Evolutionary conservation across 2,113 vertebrate genomes (phyloP), one percentile per base, ranked within the genome.

Genomic region (Sphaerodactylus townsendi): DNA sequence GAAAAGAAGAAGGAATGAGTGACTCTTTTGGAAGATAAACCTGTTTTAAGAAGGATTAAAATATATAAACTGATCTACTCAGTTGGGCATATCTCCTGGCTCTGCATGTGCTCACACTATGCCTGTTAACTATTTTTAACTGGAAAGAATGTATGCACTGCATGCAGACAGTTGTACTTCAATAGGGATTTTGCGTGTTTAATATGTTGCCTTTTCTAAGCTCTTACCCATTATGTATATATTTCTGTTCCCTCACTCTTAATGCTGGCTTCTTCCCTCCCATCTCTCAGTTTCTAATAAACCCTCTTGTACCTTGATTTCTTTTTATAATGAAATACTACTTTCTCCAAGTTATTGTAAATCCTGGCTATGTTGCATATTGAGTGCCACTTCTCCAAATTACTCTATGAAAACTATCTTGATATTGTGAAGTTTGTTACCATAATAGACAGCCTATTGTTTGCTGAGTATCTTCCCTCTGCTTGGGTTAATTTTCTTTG

Each of bases 11-110:
- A 92, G 91, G 91, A 94, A 95, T 82, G 88, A 95, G 86, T 90
- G 91, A 92, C 83, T 92, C 89, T 92, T 64, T 91, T 89, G 92
- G 91, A 90, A 91, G 94, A 93, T 95, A 94, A 95, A 94, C 85
- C 91, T 93, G 90, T 92, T 94, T 79, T 93, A 95, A 95, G 93
- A 89, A 92, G 92, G 94, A 95, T 94, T 94, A 95, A 93, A 92
- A 92, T 93, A 95, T 81, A 93, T 95, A 93, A 95, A 94, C 89
- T 93, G 91, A 92, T 92, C 91, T 89, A 89, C 93, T 95, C 91
- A 91, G 3, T 90, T 92, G 85, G 89, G 79, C 83, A 89, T 89
- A 94, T 93, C 85, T 92, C 86, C 84, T 77, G 90, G 85, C 93
- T 93, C 92, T 91, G 90, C 90, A 81, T 95, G 94, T 86, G 87